Percentiles rank a stretch among this genome's conserved stretches.
These are phyloP conservation scores for Eupeodes latifasciatus DNA, from an alignment of 2,888 invertebrate genomes.

Conservation along the genomic window DNA sequence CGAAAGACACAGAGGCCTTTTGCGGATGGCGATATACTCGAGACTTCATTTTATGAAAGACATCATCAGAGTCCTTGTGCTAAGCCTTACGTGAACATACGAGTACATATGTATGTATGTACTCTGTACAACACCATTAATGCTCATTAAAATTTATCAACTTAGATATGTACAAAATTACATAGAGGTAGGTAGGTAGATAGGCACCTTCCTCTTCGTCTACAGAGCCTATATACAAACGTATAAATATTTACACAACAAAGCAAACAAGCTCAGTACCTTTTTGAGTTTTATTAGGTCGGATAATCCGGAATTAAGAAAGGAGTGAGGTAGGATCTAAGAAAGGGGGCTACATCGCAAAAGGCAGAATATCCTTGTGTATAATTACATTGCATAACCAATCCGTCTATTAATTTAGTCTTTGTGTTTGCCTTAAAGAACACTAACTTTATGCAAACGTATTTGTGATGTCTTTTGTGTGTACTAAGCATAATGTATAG, in stretches of 20 bases:
- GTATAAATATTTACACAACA: slow-evolving; percentile 39
- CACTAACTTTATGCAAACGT: slow-evolving; percentile 1
- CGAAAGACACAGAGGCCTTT: not conserved
- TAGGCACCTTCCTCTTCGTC: no score
- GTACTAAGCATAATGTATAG: slow-evolving; percentile 9
- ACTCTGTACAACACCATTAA: slow-evolving; percentile 29
- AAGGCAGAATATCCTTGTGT: slow-evolving; percentile 26
- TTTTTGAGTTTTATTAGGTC: slow-evolving; percentile 45
- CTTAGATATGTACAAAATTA: slow-evolving; percentile 22
- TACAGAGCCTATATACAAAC: not conserved
- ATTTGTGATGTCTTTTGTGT: slow-evolving; percentile 8
- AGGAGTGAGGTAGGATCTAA: not conserved
- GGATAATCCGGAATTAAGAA: slow-evolving; percentile 22
- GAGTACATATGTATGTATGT: slow-evolving; percentile 5
- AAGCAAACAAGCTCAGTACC: slow-evolving; percentile 47
- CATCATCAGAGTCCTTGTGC: not conserved
- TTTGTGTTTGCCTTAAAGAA: not conserved
- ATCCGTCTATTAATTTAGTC: slow-evolving; percentile 18
- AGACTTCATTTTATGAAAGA: not conserved
- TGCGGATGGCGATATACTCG: not conserved
- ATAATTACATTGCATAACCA: slow-evolving; percentile 41
- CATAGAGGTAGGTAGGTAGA: no score
- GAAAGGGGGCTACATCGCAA: not conserved
- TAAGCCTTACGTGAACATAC: not conserved
- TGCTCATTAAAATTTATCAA: slow-evolving; percentile 62